A percentile compares a stretch with the other conserved stretches of the same genome.
phyloP scores from a whole-genome alignment of 2,888 invertebrate genomes.

The Galerucella pusilla region DNA sequence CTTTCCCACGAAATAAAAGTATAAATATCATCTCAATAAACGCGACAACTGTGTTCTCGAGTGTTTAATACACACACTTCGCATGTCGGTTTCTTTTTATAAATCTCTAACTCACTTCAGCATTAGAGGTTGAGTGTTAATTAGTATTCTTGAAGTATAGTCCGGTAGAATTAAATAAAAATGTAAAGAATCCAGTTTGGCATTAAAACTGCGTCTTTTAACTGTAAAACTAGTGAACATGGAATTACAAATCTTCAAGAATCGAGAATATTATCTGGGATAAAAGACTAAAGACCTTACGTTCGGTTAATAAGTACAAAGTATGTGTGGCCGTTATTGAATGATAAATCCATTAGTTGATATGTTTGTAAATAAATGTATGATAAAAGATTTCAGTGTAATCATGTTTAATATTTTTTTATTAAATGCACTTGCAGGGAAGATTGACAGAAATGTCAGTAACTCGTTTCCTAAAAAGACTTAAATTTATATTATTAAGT shows the following conservation, averaged over 20 bases:
- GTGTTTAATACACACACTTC: neutral
- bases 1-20: neutral
- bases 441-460: too few relatives aligned
- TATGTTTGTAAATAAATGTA: too few relatives aligned
- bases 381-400: too few relatives aligned
- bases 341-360: too few relatives aligned
- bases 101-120: neutral
- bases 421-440: too few relatives aligned
- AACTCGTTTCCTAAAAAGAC: too few relatives aligned
- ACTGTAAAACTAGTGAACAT: neutral
- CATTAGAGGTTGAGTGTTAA: neutral
- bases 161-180: neutral
- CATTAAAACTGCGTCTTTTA: neutral
- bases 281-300: neutral
- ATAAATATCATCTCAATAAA: neutral
- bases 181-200: neutral
- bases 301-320: too few relatives aligned
- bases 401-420: too few relatives aligned
- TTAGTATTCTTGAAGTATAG: neutral
- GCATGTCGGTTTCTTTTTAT: neutral
- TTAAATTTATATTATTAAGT: too few relatives aligned
- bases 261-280: neutral
- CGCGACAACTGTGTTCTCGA: neutral
- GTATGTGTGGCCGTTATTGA: too few relatives aligned
- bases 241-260: too few relatives aligned